Evolutionary conservation across 2,888 invertebrate genomes (phyloP).

Genomic region (Camptogramma bilineatum): DNA sequence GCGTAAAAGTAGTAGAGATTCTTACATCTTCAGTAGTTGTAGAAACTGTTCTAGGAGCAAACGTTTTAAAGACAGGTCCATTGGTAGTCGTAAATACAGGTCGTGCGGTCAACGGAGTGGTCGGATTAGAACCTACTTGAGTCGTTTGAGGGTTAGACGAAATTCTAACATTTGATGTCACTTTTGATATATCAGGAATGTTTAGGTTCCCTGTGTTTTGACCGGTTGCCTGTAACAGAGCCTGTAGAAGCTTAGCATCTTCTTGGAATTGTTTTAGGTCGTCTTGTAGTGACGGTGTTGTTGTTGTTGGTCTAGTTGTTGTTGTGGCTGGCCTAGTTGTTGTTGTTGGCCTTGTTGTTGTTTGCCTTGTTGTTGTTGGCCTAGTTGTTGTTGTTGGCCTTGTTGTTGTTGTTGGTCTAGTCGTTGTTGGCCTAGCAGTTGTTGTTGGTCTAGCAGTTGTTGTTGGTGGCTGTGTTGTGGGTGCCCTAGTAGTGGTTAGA

Average conservation of each 20-base stretch:
- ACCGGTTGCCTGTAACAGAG: slow-evolving; percentile 73
- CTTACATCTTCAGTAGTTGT: slow-evolving; percentile 65
- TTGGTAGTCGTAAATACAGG: slow-evolving; percentile 69
- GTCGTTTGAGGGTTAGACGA: slow-evolving; percentile 74
- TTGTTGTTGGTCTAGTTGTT: slow-evolving; percentile 50
- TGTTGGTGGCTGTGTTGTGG: slow-evolving; percentile 46
- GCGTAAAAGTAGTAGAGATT: slow-evolving; percentile 74
- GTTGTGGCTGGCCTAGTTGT: slow-evolving; percentile 49
- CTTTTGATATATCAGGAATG: slow-evolving; percentile 70
- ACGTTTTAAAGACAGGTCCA: slow-evolving; percentile 58
- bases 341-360: slow-evolving; percentile 45
- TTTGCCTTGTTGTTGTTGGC: slow-evolving; percentile 47
- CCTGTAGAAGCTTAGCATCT: slow-evolving; percentile 76
- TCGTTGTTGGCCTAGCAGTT: slow-evolving; percentile 47
- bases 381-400: slow-evolving; percentile 44
- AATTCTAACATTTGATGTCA: slow-evolving; percentile 77
- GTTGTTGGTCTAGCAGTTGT: slow-evolving; percentile 46
- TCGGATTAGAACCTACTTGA: slow-evolving; percentile 69
- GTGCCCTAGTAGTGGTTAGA: slow-evolving; percentile 52
- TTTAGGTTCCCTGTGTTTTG: slow-evolving; percentile 62
- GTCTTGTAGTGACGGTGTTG: slow-evolving; percentile 62
- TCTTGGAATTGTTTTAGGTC: slow-evolving; percentile 74
- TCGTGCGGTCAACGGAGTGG: slow-evolving; percentile 68
- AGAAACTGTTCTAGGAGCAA: slow-evolving; percentile 63
- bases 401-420: slow-evolving; percentile 46